phyloP scores from a whole-genome alignment of 2,797 vertebrate species.

The Gymnopithys bicolor region DNA sequence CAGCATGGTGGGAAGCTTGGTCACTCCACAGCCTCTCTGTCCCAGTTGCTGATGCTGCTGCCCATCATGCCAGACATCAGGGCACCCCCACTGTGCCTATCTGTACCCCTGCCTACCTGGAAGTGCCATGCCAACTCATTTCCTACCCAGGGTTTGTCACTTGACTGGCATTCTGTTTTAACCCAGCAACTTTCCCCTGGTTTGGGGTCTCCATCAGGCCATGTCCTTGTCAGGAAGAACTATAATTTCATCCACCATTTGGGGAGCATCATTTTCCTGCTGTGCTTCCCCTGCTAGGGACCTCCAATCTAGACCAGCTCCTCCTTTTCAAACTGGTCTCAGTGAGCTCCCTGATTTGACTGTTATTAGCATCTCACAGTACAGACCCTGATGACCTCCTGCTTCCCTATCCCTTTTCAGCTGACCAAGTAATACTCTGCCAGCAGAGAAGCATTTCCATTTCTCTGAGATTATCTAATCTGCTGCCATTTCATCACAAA shows the following conservation, averaged over 20 bases:
- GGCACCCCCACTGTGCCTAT: not conserved
- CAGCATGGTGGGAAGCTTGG: not conserved
- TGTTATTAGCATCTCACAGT: not conserved
- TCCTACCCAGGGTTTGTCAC: not conserved
- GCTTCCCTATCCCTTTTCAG: conserved; percentile 42
- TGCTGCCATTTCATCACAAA: conserved; percentile 73
- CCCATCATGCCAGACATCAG: not conserved
- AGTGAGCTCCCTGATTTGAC: conserved; percentile 1
- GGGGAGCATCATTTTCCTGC: conserved; percentile 52
- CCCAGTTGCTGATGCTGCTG: not conserved
- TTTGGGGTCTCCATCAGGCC: not conserved
- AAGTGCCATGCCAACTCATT: not conserved
- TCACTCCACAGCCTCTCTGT: not conserved
- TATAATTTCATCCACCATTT: not conserved
- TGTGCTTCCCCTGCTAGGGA: not conserved
- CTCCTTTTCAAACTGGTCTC: conserved; percentile 19
- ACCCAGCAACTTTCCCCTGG: not conserved
- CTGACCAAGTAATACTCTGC: conserved; percentile 53
- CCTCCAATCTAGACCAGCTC: not conserved
- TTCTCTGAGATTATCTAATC: conserved; percentile 74
- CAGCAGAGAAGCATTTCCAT: conserved; percentile 74
- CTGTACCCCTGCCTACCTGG: not conserved
- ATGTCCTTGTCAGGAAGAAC: not conserved
- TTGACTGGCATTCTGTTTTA: not conserved
- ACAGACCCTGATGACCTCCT: conserved; percentile 15